Base-by-base conservation (phyloP, 2,888 invertebrate genomes). In the Napeogenes inachia region DNA sequence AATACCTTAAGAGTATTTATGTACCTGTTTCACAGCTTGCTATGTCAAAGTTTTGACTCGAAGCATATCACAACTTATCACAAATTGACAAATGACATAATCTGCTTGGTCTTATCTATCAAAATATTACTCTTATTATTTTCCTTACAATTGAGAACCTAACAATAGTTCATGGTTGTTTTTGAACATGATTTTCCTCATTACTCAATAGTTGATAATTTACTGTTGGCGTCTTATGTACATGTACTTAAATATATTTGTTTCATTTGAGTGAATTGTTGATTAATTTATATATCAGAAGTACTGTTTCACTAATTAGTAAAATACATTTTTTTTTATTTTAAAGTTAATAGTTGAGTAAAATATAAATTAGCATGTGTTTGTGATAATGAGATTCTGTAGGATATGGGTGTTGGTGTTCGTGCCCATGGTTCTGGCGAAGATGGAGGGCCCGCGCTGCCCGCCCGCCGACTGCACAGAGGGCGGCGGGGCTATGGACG, bases 381-480 rank as follows among this genome's bases (percentile, higher is more conserved):
- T 46, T 8, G 45, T 50, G 21, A 50, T 50, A 50, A 56, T 60
- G 60, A 35, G 13, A 38, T 13, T 21, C 13, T n/a, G 10, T 33
- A 38, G 38, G 38, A 54, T 56, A 35, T 63, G 56, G 45, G 4
- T 53, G 54, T 56, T 50, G 47, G 45, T 66, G 38, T 47, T 45
- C 33, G 30, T 54, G 54, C 32, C 6, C 2, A 32, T 45, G 21
- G 42, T 42, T 30, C 35, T 59, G 13, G n/a, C 21, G 8, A 33
- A 30, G 57, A 54, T 56, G 57, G 64, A 58, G 57, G 61, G 56
- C 35, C 66, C 53, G 64, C 61, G 65, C 61, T 65, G 67, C 57
- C 63, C 61, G 63, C 68, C 65, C 50, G 57, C 60, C 46, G 64
- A 61, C 53, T 68, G 65, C 70, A 59, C 45, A 3, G 71, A 61